Base-by-base conservation (phyloP, 1,140 invertebrate species). In the Reticulitermes speratus region DNA sequence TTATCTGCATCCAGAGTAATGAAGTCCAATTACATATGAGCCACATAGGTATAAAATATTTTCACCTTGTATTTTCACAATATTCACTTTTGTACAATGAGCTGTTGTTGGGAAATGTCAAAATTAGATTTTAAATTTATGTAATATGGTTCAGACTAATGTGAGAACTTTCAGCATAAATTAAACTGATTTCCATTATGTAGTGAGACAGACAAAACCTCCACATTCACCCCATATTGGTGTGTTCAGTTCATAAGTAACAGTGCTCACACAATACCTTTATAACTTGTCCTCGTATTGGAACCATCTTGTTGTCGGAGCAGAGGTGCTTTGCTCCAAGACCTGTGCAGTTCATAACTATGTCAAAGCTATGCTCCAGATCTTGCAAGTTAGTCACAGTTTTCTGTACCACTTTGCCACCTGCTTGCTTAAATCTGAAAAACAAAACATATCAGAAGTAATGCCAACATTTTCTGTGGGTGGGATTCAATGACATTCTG, bases 261-360 rank as follows among this genome's bases (percentile, higher is more conserved):
- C 0, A 84, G 38, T 84, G 21, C 23, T 6, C 9, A 19, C 12
- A 19, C 38, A 38, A 59, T 59, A 96, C 96, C 92, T 97, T 97
- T 25, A 96, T 92, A 2, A 98, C 93, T 92, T 99, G 98, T 12
- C 98, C 98, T 86, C 96, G 93, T n/a, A 99, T 94, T 0, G 98
- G 96, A 59, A 96, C 94, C 32, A 99, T 89, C 89, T 94, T 93
- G 86, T 92, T 89, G 90, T 99, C 98, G 52, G 94, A 91, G 87
- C 96, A 96, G 38, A 99, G 91, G 88, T 93, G 90, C 89, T 94
- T 94, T 21, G 97, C 95, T 12, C 96, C 96, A 59, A 98, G 91
- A 6, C 98, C 98, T 0, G 95, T 94, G 89, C 98, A 99, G 90
- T 99, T 99, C 3, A 99, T 94, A 48, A 98, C 92, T 8, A 97